Evolutionary conservation across 1,140 invertebrate species (phyloP).

Genomic region (Neotoxoptera formosana): DNA sequence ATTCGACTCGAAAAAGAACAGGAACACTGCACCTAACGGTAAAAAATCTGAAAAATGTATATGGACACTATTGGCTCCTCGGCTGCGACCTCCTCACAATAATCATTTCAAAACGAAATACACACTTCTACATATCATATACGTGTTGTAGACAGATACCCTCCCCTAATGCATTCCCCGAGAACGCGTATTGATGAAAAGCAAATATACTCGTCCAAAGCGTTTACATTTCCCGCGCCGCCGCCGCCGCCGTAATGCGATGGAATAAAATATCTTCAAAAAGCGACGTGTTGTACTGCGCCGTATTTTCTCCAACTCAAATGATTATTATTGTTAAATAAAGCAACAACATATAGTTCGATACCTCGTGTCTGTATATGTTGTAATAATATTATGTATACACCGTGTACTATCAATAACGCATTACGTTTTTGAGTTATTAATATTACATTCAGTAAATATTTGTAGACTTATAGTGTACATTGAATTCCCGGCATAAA

Average conservation of each 20-base stretch:
- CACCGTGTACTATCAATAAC: background rate
- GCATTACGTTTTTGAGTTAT: background rate
- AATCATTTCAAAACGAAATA: background rate
- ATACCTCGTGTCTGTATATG: background rate
- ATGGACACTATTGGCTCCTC: background rate
- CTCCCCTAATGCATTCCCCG: background rate
- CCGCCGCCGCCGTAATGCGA: too few relatives aligned
- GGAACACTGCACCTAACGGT: background rate
- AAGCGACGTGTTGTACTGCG: background rate
- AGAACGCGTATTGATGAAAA: background rate
- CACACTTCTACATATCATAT: background rate
- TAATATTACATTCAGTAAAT: background rate
- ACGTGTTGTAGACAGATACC: background rate
- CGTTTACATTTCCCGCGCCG: conserved; percentile 1
- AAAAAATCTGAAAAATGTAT: background rate
- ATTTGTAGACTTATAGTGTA: background rate
- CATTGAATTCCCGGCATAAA: background rate
- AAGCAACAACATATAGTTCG: background rate
- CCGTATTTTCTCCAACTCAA: background rate
- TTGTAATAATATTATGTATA: background rate
- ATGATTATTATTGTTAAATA: background rate
- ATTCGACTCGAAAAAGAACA: background rate
- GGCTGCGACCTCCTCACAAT: background rate
- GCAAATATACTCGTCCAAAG: background rate
- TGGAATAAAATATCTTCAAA: background rate